Evolutionary conservation across 2,797 vertebrate genomes (phyloP).

Genomic region (Emydoidea blandingii): DNA sequence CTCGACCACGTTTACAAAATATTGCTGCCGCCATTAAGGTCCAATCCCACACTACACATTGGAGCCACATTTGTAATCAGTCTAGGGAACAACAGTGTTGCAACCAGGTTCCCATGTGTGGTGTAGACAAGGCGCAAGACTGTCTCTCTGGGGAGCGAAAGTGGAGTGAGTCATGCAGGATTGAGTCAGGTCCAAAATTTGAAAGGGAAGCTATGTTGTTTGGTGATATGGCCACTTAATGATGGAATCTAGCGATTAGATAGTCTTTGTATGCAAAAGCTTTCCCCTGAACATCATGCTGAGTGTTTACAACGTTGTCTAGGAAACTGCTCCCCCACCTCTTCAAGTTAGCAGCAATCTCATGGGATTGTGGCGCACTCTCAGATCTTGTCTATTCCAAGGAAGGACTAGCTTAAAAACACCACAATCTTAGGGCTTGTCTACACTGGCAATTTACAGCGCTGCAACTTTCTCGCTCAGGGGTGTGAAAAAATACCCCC

Average conservation of each 20-base stretch:
- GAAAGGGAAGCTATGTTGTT: slow-evolving; percentile 9
- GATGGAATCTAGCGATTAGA: not conserved
- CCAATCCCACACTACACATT: fast-evolving
- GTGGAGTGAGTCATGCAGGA: not conserved
- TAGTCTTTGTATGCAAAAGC: not conserved
- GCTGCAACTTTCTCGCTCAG: no score
- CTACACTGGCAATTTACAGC: no score
- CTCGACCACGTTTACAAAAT: not conserved
- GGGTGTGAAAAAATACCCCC: no score
- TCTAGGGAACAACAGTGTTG: fast-evolving
- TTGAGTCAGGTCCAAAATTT: not conserved
- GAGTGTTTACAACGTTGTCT: not conserved
- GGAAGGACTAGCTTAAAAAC: not conserved
- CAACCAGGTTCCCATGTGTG: not conserved
- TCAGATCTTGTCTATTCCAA: not conserved
- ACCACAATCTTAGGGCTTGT: not conserved
- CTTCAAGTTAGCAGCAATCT: not conserved
- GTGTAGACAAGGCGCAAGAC: not conserved
- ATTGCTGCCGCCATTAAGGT: fast-evolving
- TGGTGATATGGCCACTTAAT: not conserved
- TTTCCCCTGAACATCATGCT: fast-evolving
- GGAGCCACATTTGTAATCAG: fast-evolving
- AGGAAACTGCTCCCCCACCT: not conserved
- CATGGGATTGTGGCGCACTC: not conserved
- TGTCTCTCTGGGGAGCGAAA: not conserved